Conservation (phyloP, 2,888 invertebrate species). For the Drosophila leonis region DNA sequence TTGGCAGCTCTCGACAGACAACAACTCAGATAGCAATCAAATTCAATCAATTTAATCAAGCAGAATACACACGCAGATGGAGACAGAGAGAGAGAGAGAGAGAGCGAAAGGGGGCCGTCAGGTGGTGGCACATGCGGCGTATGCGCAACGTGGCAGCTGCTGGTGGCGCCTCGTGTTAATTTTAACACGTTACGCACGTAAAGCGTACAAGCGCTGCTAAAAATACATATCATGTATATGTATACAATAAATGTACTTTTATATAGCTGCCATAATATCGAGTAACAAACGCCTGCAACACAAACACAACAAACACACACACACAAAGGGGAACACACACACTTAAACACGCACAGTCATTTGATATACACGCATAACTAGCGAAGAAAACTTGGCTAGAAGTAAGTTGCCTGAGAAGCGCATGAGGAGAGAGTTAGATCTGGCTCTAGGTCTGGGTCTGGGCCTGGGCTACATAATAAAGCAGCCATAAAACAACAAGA, state of each 20-base stretch:
- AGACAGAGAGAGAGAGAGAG: background rate
- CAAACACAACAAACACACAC: conserved; percentile 20
- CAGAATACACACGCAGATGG: conserved; percentile 30
- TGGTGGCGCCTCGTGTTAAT: conserved; percentile 67
- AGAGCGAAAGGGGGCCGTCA: background rate
- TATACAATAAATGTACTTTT: conserved; percentile 68
- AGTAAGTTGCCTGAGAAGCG: conserved; percentile 18
- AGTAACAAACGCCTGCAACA: conserved; percentile 64
- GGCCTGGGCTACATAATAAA: conserved; percentile 69
- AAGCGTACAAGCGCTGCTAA: conserved; percentile 64
- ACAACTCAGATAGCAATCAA: conserved; percentile 62
- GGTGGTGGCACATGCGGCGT: conserved; percentile 55
- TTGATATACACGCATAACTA: conserved; percentile 40
- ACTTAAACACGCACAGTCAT: conserved; percentile 41
- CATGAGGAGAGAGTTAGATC: conserved; percentile 13
- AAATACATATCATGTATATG: conserved; percentile 65
- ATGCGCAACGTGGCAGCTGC: conserved; percentile 53
- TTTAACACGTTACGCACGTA: conserved; percentile 81
- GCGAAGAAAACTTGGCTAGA: conserved; percentile 39
- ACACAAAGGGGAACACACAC: conserved; percentile 25
- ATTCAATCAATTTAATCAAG: conserved; percentile 80
- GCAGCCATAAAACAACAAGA: conserved; percentile 68
- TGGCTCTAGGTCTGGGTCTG: conserved; percentile 20
- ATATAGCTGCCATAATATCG: conserved; percentile 78
- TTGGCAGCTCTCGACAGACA: conserved; percentile 10